Percentiles rank a stretch among this genome's conserved stretches.
Evolutionary conservation across 2,888 invertebrate genomes (phyloP).

Genomic region (Anthrax anthrax): DNA sequence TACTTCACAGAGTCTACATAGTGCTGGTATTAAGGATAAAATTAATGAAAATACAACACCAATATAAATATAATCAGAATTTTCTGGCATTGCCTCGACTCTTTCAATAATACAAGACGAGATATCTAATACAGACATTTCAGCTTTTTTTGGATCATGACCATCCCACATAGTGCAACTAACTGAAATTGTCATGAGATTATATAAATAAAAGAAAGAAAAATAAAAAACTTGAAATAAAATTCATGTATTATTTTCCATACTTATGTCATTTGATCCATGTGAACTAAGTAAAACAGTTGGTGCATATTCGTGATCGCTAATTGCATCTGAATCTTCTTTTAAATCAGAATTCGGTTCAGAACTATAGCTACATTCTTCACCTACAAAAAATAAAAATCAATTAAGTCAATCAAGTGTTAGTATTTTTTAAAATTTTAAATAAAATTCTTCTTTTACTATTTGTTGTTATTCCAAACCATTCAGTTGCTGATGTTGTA

Average conservation of each 20-base stretch:
- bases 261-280: slow-evolving; percentile 61
- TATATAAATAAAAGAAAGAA: slow-evolving; percentile 6
- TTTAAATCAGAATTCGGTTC: slow-evolving; percentile 52
- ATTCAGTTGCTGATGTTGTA: slow-evolving; percentile 57
- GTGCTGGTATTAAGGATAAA: slow-evolving; percentile 46
- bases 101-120: slow-evolving; percentile 86
- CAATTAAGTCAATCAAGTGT: too few species aligned
- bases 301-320: slow-evolving; percentile 53
- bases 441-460: too few species aligned
- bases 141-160: slow-evolving; percentile 79
- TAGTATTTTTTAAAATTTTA: too few species aligned
- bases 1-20: slow-evolving; percentile 34
- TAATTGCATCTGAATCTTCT: slow-evolving; percentile 38
- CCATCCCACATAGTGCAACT: slow-evolving; percentile 93
- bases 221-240: neutral
- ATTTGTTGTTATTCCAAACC: slow-evolving; percentile 80
- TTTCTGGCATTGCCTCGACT: slow-evolving; percentile 69
- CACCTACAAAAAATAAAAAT: slow-evolving; percentile 31
- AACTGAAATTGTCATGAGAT: slow-evolving; percentile 49
- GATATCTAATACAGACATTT: slow-evolving; percentile 86
- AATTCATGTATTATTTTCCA: slow-evolving; percentile 9
- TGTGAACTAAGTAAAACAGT: slow-evolving; percentile 55
- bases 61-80: slow-evolving; percentile 63
- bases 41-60: slow-evolving; percentile 47
- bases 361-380: slow-evolving; percentile 72